phyloP scores from a whole-genome alignment of 2,797 vertebrate species.

The Xenops minutus region DNA sequence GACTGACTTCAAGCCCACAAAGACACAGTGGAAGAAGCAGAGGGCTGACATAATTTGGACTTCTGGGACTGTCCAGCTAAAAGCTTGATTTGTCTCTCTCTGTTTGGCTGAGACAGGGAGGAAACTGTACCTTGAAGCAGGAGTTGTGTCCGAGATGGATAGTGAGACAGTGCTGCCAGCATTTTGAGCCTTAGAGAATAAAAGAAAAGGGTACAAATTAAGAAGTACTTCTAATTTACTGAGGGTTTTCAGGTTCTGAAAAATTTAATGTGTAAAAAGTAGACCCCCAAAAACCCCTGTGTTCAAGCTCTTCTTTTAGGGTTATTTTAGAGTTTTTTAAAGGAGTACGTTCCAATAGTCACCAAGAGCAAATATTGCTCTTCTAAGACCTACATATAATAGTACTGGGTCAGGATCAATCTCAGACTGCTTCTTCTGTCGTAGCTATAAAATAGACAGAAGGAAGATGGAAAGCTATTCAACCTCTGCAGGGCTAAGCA shows the following conservation, averaged over 20 bases:
- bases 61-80: not conserved
- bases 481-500: not conserved
- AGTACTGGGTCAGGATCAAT: conserved; percentile 21
- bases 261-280: not conserved
- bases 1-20: not conserved
- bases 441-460: conserved; percentile 38
- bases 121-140: not conserved
- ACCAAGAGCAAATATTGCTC: not conserved
- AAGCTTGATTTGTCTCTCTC: not conserved
- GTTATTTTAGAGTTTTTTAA: not conserved
- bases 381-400: not conserved
- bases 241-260: not conserved
- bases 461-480: conserved; percentile 32
- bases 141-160: rapidly evolving
- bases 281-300: not conserved
- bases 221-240: not conserved
- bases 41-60: not conserved
- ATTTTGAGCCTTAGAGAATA: not conserved
- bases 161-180: not conserved
- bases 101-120: not conserved
- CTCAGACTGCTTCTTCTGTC: not conserved
- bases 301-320: not conserved
- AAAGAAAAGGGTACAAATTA: not conserved
- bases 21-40: not conserved
- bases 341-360: not conserved